phyloP scores from a whole-genome alignment of 2,797 vertebrate species.

The Rhinella marina region DNA sequence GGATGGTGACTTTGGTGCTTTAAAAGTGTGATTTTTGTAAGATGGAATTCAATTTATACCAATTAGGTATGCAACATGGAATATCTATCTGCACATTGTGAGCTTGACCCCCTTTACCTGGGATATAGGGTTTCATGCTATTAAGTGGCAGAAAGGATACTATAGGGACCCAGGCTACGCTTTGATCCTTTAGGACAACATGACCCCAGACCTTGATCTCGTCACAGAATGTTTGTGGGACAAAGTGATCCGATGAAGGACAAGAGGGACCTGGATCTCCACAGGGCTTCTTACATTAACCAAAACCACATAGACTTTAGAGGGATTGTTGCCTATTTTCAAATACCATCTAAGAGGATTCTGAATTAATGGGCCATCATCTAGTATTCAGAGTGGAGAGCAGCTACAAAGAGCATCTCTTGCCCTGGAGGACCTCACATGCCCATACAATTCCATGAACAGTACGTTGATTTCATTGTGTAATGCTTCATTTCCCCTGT shows the following conservation, averaged over 20 bases:
- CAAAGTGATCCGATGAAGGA: conserved; percentile 58
- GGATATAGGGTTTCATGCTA: conserved; percentile 57
- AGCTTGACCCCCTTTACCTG: conserved; percentile 44
- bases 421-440: neutral
- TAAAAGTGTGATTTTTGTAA: neutral
- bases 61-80: conserved; percentile 33
- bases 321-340: neutral
- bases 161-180: conserved; percentile 27
- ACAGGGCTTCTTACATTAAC: neutral
- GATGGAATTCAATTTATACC: neutral
- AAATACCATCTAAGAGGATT: neutral
- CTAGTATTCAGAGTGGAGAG: neutral
- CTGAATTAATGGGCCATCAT: neutral
- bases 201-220: conserved; percentile 59
- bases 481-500: neutral
- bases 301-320: neutral
- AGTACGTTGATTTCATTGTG: neutral
- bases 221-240: conserved; percentile 40
- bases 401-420: neutral
- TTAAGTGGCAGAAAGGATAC: conserved; percentile 47
- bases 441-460: neutral
- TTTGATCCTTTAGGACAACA: conserved; percentile 60
- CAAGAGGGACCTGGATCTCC: conserved; percentile 34
- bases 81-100: conserved; percentile 35
- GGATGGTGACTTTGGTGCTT: neutral